phyloP scores from a whole-genome alignment of 2,797 vertebrate genomes.

The Coccyzus lansbergi region DNA sequence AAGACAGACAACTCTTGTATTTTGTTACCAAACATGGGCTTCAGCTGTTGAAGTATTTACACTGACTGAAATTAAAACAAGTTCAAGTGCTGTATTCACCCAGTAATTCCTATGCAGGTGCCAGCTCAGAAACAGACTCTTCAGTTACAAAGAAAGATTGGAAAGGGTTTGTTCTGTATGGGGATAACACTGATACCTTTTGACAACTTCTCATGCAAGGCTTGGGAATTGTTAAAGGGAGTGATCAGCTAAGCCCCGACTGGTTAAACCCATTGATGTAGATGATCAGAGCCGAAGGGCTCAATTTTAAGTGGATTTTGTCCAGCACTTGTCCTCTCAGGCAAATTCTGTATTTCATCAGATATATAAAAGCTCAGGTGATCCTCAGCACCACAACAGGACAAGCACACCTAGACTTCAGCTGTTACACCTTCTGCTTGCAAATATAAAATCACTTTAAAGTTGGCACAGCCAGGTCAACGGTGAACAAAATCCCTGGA shows the following conservation, averaged over 20 bases:
- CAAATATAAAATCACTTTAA: too few relatives aligned
- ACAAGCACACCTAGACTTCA: background rate
- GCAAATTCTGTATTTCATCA: background rate
- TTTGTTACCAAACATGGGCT: background rate
- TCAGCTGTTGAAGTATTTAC: background rate
- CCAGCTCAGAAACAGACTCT: background rate
- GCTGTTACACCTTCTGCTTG: background rate
- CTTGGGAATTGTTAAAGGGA: background rate
- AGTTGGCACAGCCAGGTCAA: too few relatives aligned
- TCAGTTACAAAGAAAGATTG: background rate
- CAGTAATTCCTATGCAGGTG: rapidly evolving
- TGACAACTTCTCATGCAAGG: background rate
- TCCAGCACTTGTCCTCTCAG: background rate
- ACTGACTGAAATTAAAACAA: background rate
- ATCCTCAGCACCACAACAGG: background rate
- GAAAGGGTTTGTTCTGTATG: background rate
- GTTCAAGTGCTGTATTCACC: background rate
- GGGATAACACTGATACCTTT: background rate
- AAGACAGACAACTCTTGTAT: background rate
- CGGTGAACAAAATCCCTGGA: too few relatives aligned
- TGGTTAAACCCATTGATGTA: background rate
- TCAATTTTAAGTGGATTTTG: background rate
- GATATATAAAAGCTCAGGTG: background rate
- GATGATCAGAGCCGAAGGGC: background rate
- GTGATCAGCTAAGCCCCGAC: background rate